phyloP scores from a whole-genome alignment of 2,113 vertebrate genomes.

The Buteo buteo region DNA sequence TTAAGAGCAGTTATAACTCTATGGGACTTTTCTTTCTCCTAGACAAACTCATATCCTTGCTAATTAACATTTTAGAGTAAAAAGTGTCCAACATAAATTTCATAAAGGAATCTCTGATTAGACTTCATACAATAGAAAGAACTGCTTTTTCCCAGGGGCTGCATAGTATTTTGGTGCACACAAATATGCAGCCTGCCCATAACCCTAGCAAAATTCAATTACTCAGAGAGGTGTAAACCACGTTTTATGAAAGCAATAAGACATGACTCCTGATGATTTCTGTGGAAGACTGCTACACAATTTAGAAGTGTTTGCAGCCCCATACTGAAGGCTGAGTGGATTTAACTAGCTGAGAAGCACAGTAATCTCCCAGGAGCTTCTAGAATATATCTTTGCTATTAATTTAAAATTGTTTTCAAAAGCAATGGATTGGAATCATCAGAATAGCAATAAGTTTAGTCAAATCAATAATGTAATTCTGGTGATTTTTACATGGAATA shows the following conservation, averaged over 20 bases:
- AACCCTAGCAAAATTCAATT: constrained; percentile 53
- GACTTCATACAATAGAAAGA: background rate
- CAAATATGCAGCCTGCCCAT: constrained; percentile 1
- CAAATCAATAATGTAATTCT: constrained; percentile 33
- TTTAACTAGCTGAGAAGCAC: constrained; percentile 17
- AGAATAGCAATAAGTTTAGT: constrained; percentile 1
- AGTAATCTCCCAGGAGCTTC: constrained; percentile 7
- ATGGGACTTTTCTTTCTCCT: background rate
- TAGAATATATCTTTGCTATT: constrained; percentile 3
- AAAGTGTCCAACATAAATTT: constrained; percentile 30
- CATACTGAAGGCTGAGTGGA: background rate
- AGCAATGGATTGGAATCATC: background rate
- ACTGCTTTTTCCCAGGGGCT: background rate
- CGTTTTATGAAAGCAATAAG: constrained; percentile 55
- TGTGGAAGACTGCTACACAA: background rate
- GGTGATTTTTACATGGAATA: constrained; percentile 5
- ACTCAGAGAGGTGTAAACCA: constrained; percentile 44
- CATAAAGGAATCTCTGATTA: background rate
- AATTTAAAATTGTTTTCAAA: constrained; percentile 36
- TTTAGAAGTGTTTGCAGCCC: constrained; percentile 3
- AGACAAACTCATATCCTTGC: background rate
- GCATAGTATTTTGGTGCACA: background rate
- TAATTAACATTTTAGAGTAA: constrained; percentile 43
- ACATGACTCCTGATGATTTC: constrained; percentile 48
- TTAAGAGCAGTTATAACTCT: background rate